phyloP scores from a whole-genome alignment of 2,113 vertebrate species.

The Indri indri region DNA sequence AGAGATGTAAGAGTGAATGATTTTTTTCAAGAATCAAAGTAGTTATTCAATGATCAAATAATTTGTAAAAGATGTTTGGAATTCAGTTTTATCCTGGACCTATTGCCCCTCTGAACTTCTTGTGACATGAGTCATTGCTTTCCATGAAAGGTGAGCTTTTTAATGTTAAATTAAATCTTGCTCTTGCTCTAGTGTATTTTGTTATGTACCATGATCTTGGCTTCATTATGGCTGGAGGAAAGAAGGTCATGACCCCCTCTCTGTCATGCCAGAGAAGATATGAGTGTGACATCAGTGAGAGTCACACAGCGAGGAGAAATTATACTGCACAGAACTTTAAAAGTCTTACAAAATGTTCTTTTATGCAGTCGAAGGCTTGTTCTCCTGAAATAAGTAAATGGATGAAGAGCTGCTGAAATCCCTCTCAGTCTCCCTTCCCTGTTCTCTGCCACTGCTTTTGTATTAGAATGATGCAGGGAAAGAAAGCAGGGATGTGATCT shows the following conservation, averaged over 20 bases:
- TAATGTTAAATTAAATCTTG: neutral
- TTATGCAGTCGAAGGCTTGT: neutral
- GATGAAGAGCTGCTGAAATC: neutral
- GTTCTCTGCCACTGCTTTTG: neutral
- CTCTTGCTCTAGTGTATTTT: neutral
- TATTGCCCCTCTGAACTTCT: neutral
- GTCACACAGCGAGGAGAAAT: neutral
- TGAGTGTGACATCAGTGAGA: neutral
- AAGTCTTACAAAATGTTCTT: neutral
- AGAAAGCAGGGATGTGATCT: neutral
- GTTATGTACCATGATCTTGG: neutral
- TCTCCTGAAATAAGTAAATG: neutral
- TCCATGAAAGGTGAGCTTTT: neutral
- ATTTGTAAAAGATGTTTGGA: neutral
- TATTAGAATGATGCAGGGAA: neutral
- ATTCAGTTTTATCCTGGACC: slow-evolving; percentile 23
- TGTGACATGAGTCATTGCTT: neutral
- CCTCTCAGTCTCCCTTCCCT: neutral
- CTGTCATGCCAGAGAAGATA: neutral
- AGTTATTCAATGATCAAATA: slow-evolving; percentile 19
- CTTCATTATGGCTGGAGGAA: neutral
- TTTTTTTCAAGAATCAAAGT: neutral
- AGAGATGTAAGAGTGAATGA: neutral
- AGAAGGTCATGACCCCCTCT: neutral
- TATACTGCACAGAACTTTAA: neutral